Evolutionary conservation across 2,888 invertebrate genomes (phyloP), one percentile per base, ranked within the genome.

Genomic region (Philaethria dido): DNA sequence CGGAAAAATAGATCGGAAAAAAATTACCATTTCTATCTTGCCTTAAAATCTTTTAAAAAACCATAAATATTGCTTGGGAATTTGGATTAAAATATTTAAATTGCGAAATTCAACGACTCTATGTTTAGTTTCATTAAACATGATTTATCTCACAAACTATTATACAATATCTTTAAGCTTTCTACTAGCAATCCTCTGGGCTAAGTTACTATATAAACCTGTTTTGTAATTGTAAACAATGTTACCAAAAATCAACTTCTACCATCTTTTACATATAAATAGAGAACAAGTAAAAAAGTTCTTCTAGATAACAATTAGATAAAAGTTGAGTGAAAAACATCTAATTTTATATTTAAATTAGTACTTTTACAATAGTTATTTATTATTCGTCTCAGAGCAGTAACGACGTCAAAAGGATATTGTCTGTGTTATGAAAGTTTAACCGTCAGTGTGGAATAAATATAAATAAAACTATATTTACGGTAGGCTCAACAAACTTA

Each of bases 391-490:
- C n/a, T n/a, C 29, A n/a, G 29, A n/a, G 22, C 36, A 20, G 16
- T 22, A n/a, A 42, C 42, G 42, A 42, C 22, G n/a, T 5, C n/a
- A 6, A 11, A 16, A 20, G 5, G 42, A 16, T 42, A 22, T 25
- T 25, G 22, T 57, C 20, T 57, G n/a, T 22, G n/a, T n/a, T 11
- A 20, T 25, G 25, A 57, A 25, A 25, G 11, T 57, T 42, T 22
- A 42, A 22, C 11, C 16, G 22, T 25, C 22, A 25, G 29, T 18
- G 33, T 52, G 44, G 29, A 63, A 36, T 52, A 59, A 45, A 52
- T 36, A 25, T 55, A 42, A 60, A 55, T 64, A 64, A 60, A 64
- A 68, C 39, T 55, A 61, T 33, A 47, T 61, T 68, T 47, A 36
- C 47, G 14, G 59, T 39, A 42, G 39, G 45, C 22, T 48, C 36